Percentiles rank a stretch among this genome's conserved stretches.
Evolutionary conservation across 92 coral and sea anemone genomes (phyloP).

Genomic region (Porites cylindrica): DNA sequence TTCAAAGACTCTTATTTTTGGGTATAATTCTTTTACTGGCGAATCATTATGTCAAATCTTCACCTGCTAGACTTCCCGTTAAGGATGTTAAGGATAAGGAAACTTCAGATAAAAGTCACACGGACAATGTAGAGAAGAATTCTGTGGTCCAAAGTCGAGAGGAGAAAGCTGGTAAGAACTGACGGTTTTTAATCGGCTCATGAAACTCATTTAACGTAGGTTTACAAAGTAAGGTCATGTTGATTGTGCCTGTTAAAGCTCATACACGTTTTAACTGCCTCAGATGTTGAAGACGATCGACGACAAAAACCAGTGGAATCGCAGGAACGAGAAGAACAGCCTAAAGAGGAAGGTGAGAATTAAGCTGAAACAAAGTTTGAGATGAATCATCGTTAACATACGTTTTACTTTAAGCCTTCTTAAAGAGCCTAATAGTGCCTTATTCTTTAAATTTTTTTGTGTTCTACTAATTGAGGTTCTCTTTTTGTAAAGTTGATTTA

Average conservation of each 20-base stretch:
- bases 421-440: neutral
- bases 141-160: neutral
- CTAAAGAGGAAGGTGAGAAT: neutral
- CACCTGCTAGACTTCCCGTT: neutral
- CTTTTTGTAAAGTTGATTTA: too few species aligned
- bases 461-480: neutral
- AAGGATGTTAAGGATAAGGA: neutral
- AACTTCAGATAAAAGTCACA: neutral
- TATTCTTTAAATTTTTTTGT: neutral
- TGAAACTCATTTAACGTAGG: neutral
- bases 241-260: neutral
- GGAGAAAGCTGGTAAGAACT: neutral
- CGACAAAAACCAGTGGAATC: neutral
- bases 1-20: neutral
- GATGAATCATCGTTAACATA: neutral
- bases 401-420: neutral
- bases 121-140: neutral
- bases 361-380: neutral
- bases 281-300: neutral
- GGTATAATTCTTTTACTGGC: slow-evolving; percentile 43
- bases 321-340: neutral
- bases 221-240: neutral
- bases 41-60: neutral
- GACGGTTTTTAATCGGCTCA: neutral
- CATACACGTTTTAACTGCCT: neutral